phyloP scores from a whole-genome alignment of 2,797 vertebrate species.

The Cryptoprocta ferox region DNA sequence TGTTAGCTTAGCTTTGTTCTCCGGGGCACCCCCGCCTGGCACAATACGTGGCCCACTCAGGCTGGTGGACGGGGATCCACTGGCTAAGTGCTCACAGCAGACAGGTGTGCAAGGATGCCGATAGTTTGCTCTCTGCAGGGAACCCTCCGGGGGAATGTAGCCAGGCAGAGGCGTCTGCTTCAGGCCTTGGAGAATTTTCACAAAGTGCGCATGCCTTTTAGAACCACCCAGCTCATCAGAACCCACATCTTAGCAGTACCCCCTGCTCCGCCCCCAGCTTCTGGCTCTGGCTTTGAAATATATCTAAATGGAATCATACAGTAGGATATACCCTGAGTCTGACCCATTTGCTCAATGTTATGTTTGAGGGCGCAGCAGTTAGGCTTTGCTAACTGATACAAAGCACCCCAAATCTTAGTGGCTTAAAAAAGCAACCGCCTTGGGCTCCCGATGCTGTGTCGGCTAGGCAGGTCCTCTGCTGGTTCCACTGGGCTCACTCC shows the following conservation, averaged over 20 bases:
- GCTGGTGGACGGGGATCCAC: background rate
- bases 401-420: background rate
- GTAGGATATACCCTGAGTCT: background rate
- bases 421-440: background rate
- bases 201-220: no score
- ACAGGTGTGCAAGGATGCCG: background rate
- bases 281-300: background rate
- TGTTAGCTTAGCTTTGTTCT: background rate
- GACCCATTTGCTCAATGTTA: background rate
- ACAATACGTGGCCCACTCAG: background rate
- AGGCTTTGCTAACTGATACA: background rate
- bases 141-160: no score
- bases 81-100: fast-evolving
- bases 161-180: background rate
- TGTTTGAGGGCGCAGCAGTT: background rate
- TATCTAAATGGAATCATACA: background rate
- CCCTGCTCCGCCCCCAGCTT: background rate
- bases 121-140: background rate
- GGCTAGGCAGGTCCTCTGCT: background rate
- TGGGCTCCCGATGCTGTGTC: background rate
- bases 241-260: background rate
- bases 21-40: background rate
- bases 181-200: background rate
- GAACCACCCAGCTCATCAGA: background rate
- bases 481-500: background rate